These are phyloP conservation scores for Otis tarda DNA, from an alignment of 2,113 vertebrate genomes.

Conservation along the genomic window DNA sequence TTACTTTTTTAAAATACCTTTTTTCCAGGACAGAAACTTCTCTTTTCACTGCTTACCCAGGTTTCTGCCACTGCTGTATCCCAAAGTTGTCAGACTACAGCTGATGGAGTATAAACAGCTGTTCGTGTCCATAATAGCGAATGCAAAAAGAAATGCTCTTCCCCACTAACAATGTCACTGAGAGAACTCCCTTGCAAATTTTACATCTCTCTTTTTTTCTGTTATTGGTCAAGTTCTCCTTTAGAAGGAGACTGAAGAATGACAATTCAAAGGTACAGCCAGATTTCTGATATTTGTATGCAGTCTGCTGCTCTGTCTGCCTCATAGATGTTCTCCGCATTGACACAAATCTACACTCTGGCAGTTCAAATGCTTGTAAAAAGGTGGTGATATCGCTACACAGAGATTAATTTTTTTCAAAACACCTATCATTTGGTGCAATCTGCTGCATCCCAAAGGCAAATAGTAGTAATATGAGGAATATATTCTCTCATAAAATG, in stretches of 20 bases:
- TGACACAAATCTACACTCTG: slow-evolving; percentile 19
- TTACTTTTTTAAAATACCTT: not conserved
- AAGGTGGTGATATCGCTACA: not conserved
- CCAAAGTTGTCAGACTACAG: not conserved
- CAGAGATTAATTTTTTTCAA: not conserved
- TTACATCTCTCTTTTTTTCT: not conserved
- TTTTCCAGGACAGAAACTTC: not conserved
- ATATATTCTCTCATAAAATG: slow-evolving; percentile 11
- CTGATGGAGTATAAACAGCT: not conserved
- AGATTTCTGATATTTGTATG: slow-evolving; percentile 26
- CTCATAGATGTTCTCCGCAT: not conserved
- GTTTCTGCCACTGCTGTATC: not conserved
- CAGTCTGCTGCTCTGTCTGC: not conserved
- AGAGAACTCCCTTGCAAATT: not conserved
- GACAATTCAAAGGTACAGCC: not conserved
- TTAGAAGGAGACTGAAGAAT: not conserved
- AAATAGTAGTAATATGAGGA: not conserved
- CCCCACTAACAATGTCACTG: not conserved
- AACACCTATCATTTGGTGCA: not conserved
- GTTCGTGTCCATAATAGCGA: not conserved
- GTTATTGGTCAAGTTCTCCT: not conserved
- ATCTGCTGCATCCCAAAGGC: slow-evolving; percentile 25
- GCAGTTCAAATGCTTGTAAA: slow-evolving; percentile 36
- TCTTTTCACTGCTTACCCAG: not conserved
- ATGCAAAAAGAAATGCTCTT: not conserved